Percentiles rank a stretch among this genome's conserved stretches.
These are phyloP conservation scores for Stenchaetothrips biformis DNA, from an alignment of 2,888 invertebrate genomes.

Conservation along the genomic window DNA sequence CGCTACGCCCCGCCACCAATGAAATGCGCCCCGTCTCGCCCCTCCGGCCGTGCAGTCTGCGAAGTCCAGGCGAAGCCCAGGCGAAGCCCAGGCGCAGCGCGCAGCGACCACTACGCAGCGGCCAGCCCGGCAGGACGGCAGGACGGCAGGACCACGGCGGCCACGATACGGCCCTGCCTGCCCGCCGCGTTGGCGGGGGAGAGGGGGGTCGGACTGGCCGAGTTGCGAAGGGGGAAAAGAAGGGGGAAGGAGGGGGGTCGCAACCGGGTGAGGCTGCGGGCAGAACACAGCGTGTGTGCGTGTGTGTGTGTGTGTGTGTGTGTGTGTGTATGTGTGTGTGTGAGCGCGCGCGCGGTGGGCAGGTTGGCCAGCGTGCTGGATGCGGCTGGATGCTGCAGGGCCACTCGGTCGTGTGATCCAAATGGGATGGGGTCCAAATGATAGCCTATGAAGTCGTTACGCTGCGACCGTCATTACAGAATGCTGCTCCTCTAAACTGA, in stretches of 20 bases:
- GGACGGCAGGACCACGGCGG: no score
- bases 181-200: neutral
- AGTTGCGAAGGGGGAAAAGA: neutral
- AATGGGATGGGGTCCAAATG: neutral
- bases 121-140: no score
- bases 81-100: no score
- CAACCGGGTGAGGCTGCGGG: neutral
- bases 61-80: no score
- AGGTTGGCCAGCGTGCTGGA: no score
- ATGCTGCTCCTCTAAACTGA: neutral
- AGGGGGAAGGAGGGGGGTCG: neutral
- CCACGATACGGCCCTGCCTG: neutral
- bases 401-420: neutral
- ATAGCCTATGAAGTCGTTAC: conserved; percentile 14
- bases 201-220: neutral
- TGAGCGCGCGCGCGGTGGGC: no score
- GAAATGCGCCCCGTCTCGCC: neutral
- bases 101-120: neutral
- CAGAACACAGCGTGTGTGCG: no score
- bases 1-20: neutral
- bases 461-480: conserved; percentile 2
- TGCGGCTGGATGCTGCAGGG: no score
- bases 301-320: no score
- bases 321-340: no score
- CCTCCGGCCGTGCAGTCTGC: neutral